Evolutionary conservation across 2,797 vertebrate species (phyloP), one percentile per base, ranked within the genome.

Genomic region (Hybognathus amarus): DNA sequence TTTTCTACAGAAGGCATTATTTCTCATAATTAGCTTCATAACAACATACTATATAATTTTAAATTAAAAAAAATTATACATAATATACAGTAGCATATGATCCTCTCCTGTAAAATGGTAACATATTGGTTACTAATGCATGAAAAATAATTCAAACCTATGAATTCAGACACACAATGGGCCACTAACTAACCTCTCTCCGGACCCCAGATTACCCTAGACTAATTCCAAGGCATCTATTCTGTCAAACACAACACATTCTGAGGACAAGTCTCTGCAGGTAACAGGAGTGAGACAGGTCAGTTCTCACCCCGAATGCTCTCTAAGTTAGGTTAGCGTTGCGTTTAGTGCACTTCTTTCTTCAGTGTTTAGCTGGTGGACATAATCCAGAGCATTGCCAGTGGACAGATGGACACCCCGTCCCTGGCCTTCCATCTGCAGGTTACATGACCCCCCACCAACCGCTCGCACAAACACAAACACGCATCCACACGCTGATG

Each of bases 381-480:
- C 74, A 64, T 91, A 90, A 91, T 80, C 87, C 87, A 88, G 87
- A 85, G 87, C 88, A 86, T 89, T 90, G 74, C 86, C 77, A 91
- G 89, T 90, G 89, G 86, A 92, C 94, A 95, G 94, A 94, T 95
- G 94, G 94, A 94, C 89, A 83, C 90, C 91, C 89, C 64, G 6
- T 64, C 74, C 27, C 74, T 70, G 86, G 71, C 88, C 50, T 87
- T 91, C 94, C 93, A 93, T 94, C 93, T 94, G 93, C 88, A 91
- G 90, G 92, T 94, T 90, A 92, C 88, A 82, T 91, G 92, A 92
- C 81, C 85, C 82, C 78, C 56, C 45, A 59, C 15, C 79, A 77
- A 82, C 45, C 52, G 63, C 79, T 30, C 61, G 38, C 50, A 78
- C 83, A 67, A 92, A 95, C 94, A 92, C 92, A 91, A 89, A 13